phyloP scores from a whole-genome alignment of 2,113 vertebrate species.

The Anguilla japonica region DNA sequence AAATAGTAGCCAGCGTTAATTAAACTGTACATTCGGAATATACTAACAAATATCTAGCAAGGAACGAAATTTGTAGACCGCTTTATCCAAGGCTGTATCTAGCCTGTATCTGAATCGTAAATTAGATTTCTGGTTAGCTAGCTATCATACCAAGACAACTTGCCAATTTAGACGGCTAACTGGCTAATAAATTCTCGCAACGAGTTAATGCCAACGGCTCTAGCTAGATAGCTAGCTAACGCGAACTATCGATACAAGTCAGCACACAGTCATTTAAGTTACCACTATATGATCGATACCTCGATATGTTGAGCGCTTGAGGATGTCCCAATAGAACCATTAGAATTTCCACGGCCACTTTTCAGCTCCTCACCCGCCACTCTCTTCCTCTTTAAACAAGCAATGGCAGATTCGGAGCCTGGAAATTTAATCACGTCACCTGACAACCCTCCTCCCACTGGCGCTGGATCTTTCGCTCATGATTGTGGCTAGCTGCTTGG shows the following conservation, averaged over 20 bases:
- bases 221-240: neutral
- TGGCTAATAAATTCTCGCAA: neutral
- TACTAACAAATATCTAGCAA: neutral
- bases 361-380: neutral
- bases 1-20: no score
- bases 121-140: neutral
- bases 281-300: neutral
- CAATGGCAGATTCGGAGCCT: neutral
- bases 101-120: neutral
- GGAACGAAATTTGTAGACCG: neutral
- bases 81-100: neutral
- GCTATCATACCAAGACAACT: neutral
- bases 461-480: neutral
- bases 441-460: neutral
- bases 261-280: neutral
- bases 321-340: neutral
- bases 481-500: neutral
- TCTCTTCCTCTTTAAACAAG: neutral
- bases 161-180: neutral
- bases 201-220: neutral
- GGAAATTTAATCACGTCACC: slow-evolving; percentile 10
- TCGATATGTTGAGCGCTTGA: neutral
- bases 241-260: neutral
- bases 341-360: neutral
- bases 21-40: no score